Base-by-base conservation (phyloP, 2,888 invertebrate species). In the Melanchra persicariae region DNA sequence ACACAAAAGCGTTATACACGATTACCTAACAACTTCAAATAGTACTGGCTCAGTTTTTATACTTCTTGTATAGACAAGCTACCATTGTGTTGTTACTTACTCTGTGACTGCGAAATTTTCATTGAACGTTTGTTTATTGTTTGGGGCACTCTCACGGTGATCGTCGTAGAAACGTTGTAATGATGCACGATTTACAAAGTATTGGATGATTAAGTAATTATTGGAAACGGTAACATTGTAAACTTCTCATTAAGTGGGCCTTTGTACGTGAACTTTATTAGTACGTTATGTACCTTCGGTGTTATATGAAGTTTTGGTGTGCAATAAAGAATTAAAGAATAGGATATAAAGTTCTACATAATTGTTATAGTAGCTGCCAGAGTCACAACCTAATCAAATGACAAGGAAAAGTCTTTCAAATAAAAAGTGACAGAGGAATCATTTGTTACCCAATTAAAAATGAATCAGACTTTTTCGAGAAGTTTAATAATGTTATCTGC, bases 41-140 rank as follows among this genome's bases (percentile, higher is more conserved):
- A 62, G 74, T 79, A 59, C 79, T 52, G 12, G 59, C 57, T 77
- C 51, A 19, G 70, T 79, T 81, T 81, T 76, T 77, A 45, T 45
- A 58, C 59, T 61, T 57, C 12, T 19, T 26, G 26, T 45, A 51
- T 57, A 66, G 63, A 75, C 76, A 66, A 51, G 51, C 37, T 22
- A n/a, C 52, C 43, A 79, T 79, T 79, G 79, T 79, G n/a, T 70
- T 37, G 55, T 59, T 77, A 37, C 17, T 24, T 79, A 75, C 61
- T 70, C 58, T 67, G 51, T 34, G 77, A 37, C 74, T 79, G 76
- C 61, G 74, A 74, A 77, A 62, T 82, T 84, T 84, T 69, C 87
- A 79, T 77, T 79, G 81, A 82, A 81, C 82, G 74, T 54, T 74
- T 79, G 77, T 74, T 62, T 54, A 82, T 82, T 82, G 82, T 82